A percentile compares a stretch with the other conserved stretches of the same genome.
Evolutionary conservation across 2,797 vertebrate genomes (phyloP).

Genomic region (Spheniscus humboldti): DNA sequence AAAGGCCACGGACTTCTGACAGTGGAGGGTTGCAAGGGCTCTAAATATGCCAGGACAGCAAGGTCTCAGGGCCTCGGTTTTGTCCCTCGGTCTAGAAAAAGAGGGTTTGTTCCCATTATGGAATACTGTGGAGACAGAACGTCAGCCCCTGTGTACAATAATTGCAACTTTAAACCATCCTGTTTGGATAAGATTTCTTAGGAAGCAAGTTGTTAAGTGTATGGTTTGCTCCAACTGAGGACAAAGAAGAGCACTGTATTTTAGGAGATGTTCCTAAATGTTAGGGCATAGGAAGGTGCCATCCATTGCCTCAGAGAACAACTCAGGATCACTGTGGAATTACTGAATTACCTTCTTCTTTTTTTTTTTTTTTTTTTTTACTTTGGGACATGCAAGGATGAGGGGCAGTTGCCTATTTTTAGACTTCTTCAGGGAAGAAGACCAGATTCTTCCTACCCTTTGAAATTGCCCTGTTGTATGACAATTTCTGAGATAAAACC

Average conservation of each 20-base stretch:
- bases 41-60: background rate
- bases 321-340: background rate
- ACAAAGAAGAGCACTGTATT: background rate
- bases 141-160: background rate
- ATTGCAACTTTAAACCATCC: background rate
- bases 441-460: background rate
- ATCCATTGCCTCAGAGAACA: background rate
- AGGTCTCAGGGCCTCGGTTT: background rate
- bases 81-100: background rate
- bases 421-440: background rate
- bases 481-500: background rate
- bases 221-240: background rate
- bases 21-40: background rate
- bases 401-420: background rate
- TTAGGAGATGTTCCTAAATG: background rate
- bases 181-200: background rate
- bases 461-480: background rate
- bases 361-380: background rate
- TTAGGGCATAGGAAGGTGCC: background rate
- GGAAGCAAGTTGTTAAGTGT: background rate
- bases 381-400: background rate
- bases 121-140: background rate
- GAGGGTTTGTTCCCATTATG: background rate
- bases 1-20: background rate
- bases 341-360: background rate